These are phyloP conservation scores for Macrotis lagotis DNA, from an alignment of 2,113 vertebrate species.

Conservation along the genomic window DNA sequence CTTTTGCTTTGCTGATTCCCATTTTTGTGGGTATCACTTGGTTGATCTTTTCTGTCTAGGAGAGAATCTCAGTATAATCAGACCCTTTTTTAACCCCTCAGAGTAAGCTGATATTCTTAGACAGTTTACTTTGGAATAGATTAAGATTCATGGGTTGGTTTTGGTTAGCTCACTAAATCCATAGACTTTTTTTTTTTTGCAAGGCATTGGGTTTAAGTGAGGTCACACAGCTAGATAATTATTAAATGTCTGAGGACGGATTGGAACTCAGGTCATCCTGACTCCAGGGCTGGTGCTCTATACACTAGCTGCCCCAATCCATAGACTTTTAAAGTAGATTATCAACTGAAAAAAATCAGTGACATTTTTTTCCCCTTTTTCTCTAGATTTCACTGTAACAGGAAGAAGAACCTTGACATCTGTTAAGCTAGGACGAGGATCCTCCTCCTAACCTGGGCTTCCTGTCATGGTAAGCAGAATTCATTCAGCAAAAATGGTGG, in stretches of 20 bases:
- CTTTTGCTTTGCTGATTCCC: background rate
- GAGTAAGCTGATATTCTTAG: background rate
- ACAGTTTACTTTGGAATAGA: background rate
- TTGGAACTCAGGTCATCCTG: no score
- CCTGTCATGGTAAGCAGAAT: constrained; percentile 85
- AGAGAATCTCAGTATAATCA: constrained; percentile 21
- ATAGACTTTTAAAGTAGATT: constrained; percentile 39
- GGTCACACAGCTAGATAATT: no score
- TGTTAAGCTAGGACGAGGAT: constrained; percentile 73
- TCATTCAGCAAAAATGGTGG: constrained; percentile 19
- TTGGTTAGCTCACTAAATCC: constrained; percentile 23
- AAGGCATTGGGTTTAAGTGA: no score
- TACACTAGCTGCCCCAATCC: no score
- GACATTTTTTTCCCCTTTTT: constrained; percentile 26
- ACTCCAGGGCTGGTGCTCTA: no score
- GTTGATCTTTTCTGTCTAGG: background rate
- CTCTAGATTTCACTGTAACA: constrained; percentile 74
- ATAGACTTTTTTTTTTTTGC: no score
- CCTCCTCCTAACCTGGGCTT: constrained; percentile 80
- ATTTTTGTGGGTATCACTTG: background rate
- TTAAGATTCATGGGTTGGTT: constrained; percentile 9
- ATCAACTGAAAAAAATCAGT: constrained; percentile 35
- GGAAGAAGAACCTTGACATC: constrained; percentile 68
- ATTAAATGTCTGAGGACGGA: no score
- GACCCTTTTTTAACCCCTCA: constrained; percentile 20